A percentile compares a stretch with the other conserved stretches of the same genome.
phyloP scores from a whole-genome alignment of 2,113 vertebrate genomes.

The Vulpes vulpes region DNA sequence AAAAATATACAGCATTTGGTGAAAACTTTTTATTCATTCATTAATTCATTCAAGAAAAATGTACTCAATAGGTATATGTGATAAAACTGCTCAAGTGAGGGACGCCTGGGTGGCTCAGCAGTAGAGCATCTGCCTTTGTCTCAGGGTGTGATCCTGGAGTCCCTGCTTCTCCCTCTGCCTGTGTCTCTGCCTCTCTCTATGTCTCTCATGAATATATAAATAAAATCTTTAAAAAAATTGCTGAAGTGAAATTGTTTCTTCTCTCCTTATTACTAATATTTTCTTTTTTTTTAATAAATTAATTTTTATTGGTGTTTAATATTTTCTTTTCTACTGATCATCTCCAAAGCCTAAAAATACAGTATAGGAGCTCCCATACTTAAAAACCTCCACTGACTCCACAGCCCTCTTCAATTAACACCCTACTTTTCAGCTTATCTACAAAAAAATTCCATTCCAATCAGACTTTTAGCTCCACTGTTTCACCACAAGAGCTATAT shows the following conservation, averaged over 20 bases:
- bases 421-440: not conserved
- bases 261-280: not conserved
- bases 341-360: not conserved
- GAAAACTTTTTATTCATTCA: not conserved
- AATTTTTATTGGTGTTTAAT: not conserved
- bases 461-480: not conserved
- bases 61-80: not conserved
- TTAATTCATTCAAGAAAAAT: slow-evolving; percentile 31
- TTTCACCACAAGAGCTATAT: not conserved
- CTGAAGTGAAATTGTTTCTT: not conserved
- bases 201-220: no score
- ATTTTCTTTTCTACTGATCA: not conserved
- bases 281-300: not conserved
- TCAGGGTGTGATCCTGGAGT: no score
- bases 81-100: not conserved
- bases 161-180: no score
- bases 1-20: not conserved
- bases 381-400: not conserved
- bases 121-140: no score
- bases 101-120: no score
- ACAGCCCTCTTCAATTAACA: not conserved
- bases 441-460: not conserved
- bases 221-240: not conserved
- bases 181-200: no score
- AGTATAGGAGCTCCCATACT: not conserved